Conservation (phyloP, 2,888 invertebrate species). For the Polydrusus tereticollis region DNA sequence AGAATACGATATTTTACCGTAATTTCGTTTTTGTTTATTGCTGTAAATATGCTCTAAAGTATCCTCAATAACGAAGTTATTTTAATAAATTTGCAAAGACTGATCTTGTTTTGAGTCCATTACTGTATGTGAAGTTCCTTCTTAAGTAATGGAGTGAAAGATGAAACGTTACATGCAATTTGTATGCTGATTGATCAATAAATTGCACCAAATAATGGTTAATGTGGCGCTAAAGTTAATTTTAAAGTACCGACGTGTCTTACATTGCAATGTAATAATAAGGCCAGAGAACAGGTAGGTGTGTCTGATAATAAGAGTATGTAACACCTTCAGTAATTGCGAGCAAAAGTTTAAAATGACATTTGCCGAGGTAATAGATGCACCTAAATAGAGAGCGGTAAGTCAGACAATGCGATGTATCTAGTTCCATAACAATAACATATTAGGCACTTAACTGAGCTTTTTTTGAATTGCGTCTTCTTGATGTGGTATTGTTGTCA, state of each 20-base stretch:
- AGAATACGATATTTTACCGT: too few species aligned
- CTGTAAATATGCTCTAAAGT: too few species aligned
- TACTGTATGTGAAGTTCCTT: too few species aligned
- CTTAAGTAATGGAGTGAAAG: background rate
- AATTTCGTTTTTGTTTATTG: too few species aligned
- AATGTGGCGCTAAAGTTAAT: slow-evolving; percentile 10
- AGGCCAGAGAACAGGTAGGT: slow-evolving; percentile 16
- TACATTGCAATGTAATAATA: slow-evolving; percentile 1
- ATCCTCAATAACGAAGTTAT: too few species aligned
- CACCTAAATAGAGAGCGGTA: slow-evolving; percentile 21
- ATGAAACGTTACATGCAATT: background rate
- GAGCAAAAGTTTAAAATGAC: slow-evolving; percentile 9
- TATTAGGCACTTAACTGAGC: slow-evolving; percentile 4
- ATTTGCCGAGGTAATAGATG: slow-evolving; percentile 13
- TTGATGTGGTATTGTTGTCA: background rate
- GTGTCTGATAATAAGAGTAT: slow-evolving; percentile 20
- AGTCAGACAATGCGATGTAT: slow-evolving; percentile 1
- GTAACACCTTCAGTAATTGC: slow-evolving; percentile 9
- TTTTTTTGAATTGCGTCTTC: too few species aligned
- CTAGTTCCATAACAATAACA: slow-evolving; percentile 7
- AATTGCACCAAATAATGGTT: background rate
- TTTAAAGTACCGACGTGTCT: slow-evolving; percentile 11
- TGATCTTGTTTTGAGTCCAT: too few species aligned
- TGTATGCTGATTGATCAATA: background rate
- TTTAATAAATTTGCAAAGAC: too few species aligned